Conservation (phyloP, 1,140 invertebrate genomes). For the Olivierus martensii region DNA sequence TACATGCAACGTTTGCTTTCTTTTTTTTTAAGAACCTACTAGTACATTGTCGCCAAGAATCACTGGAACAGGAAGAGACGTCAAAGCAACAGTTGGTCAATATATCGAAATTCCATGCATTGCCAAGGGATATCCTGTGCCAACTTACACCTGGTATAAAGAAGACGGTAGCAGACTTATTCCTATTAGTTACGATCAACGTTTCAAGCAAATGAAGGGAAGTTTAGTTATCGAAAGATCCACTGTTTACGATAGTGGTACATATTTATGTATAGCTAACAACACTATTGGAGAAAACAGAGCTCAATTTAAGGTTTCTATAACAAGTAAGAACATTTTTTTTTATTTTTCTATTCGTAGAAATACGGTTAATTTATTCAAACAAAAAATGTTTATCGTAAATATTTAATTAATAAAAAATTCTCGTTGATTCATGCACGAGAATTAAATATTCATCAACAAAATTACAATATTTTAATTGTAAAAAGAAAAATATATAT, state of each 20-base stretch:
- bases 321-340: constrained; percentile 18
- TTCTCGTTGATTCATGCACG: no score
- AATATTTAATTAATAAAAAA: no score
- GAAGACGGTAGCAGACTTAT: constrained; percentile 26
- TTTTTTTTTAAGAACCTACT: constrained; percentile 47
- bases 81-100: constrained; percentile 46
- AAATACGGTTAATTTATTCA: no score
- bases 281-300: constrained; percentile 17
- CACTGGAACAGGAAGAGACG: constrained; percentile 49
- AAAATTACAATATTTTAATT: no score
- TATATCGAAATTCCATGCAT: constrained; percentile 55
- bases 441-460: no score
- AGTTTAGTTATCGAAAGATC: constrained; percentile 7
- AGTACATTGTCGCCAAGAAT: constrained; percentile 51
- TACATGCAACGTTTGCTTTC: neutral
- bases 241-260: constrained; percentile 3
- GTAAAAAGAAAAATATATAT: no score
- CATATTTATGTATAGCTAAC: constrained; percentile 9
- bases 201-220: constrained; percentile 1
- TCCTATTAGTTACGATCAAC: neutral
- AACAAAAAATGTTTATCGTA: no score
- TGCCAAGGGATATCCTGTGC: constrained; percentile 59
- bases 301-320: constrained; percentile 12
- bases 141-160: constrained; percentile 43
- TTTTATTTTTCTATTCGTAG: no score